Base-by-base conservation (phyloP, 53 echinoderm and acorn worm genomes). In the Patiria pectinifera region DNA sequence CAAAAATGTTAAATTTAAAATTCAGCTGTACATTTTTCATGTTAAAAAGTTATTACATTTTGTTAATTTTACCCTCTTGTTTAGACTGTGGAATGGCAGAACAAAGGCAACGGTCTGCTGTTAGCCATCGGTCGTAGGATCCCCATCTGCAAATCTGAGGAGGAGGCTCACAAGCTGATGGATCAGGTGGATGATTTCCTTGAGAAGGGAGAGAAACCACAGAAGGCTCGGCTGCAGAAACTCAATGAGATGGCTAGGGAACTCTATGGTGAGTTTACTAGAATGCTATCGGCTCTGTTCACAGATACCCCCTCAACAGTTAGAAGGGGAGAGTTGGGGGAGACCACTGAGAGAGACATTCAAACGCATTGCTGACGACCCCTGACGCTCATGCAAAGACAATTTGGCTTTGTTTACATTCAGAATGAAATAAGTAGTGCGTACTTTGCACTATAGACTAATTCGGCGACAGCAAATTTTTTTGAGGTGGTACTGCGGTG, bases 21-120 rank as follows among this genome's bases (percentile, higher is more conserved):
- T 53, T 35, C 35, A 35, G 35, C 35, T 0, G 35, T 35, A 35
- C 35, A 35, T 35, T 35, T 66, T 66, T 18, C 13, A 16, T 14
- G 4, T 16, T 16, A 66, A 11, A 11, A 66, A 66, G 2, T 66
- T 3, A 66, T 66, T 3, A 18, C 10, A 0, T 16, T 66, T 15
- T 66, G 10, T 66, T 18, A 16, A 66, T 66, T 79, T 46, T 47
- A 47, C 45, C 15, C 24, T 79, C 15, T 3, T 15, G 2, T 46
- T 12, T 74, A 99, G 99, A 91, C 94, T 60, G 92, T 95, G 80
- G 94, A 97, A 26, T 99, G 99, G 99, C 97, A 97, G 83, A 95
- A 94, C 84, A 97, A 99, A 69, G 96, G 94, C 49, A 96, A 97
- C 45, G 94, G 95, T 48, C 85, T 99, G 16, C 95, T 99, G 43